phyloP scores from a whole-genome alignment of 2,797 vertebrate species.

The Scleropages formosus region DNA sequence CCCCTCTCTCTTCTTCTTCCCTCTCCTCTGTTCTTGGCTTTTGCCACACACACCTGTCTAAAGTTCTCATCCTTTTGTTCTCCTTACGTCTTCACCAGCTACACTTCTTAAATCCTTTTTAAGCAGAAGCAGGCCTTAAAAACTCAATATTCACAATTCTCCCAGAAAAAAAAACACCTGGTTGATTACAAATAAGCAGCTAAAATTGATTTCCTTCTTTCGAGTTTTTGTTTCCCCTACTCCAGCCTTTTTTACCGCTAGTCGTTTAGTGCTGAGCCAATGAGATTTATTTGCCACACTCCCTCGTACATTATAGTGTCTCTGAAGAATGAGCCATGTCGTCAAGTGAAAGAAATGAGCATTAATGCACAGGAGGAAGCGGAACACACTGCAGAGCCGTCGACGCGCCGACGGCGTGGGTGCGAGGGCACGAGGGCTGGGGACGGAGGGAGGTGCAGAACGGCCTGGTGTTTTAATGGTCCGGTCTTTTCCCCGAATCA shows the following conservation, averaged over 20 bases:
- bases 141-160: slow-evolving; percentile 5
- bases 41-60: neutral
- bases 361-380: neutral
- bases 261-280: neutral
- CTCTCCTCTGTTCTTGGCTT: neutral
- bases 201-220: slow-evolving; percentile 14
- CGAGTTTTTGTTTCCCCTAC: neutral
- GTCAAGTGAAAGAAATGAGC: neutral
- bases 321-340: neutral
- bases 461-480: too few species aligned
- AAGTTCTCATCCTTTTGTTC: neutral
- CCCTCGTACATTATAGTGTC: neutral
- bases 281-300: neutral
- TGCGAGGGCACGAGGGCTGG: too few species aligned
- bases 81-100: neutral
- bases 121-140: slow-evolving; percentile 2
- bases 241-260: neutral
- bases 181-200: slow-evolving; percentile 7
- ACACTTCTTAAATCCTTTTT: neutral
- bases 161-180: neutral
- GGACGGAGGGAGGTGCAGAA: neutral
- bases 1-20: neutral
- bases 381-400: neutral
- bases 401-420: too few species aligned
- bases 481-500: neutral